phyloP scores from a whole-genome alignment of 1,140 invertebrate genomes.

The Caenorhabditis inopinata region DNA sequence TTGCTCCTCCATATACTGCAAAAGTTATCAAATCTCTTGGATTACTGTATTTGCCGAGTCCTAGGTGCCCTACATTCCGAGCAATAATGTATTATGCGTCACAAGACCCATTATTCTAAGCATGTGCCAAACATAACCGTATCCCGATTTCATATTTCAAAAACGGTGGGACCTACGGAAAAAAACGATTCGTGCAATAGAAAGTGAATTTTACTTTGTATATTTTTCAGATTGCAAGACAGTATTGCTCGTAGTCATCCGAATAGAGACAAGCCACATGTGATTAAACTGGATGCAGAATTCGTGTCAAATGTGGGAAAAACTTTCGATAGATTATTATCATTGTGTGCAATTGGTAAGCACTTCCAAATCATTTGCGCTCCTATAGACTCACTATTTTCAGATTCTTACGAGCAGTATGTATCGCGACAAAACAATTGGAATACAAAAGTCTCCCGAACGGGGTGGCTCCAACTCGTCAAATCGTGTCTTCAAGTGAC shows the following conservation, averaged over 20 bases:
- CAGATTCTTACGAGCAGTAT: conserved; percentile 35
- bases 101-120: too few species aligned
- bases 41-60: too few species aligned
- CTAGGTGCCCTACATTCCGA: too few species aligned
- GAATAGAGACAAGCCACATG: background rate
- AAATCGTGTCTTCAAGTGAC: background rate
- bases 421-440: background rate
- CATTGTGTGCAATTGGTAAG: conserved; percentile 37
- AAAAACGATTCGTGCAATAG: too few species aligned
- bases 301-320: background rate
- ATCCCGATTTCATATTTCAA: too few species aligned
- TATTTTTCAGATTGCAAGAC: background rate
- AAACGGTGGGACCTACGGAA: too few species aligned
- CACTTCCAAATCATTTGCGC: background rate
- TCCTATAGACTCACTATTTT: background rate
- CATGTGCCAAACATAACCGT: too few species aligned
- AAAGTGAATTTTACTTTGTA: too few species aligned
- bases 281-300: background rate
- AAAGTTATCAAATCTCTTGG: too few species aligned
- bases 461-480: conserved; percentile 35
- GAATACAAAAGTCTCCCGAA: conserved; percentile 15
- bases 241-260: background rate
- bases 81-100: too few species aligned
- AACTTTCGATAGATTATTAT: background rate
- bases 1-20: too few species aligned